Conservation (phyloP, 2,888 invertebrate species). For the Sarcophaga caerulescens region DNA sequence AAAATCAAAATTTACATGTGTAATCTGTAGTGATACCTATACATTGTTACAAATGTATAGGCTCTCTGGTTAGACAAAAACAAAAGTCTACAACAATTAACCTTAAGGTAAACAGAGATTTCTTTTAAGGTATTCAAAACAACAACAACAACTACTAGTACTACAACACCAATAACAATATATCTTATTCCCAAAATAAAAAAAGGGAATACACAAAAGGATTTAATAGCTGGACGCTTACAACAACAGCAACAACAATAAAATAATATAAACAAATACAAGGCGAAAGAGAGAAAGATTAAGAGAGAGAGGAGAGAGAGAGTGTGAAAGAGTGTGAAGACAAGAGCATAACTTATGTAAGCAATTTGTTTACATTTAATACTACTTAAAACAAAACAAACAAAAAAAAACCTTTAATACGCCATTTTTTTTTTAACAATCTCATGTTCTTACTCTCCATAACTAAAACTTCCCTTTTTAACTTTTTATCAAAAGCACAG, state of each 20-base stretch:
- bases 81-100: conserved; percentile 42
- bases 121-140: conserved; percentile 35
- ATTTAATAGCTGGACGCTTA: conserved; percentile 7
- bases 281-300: neutral
- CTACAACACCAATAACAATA: neutral
- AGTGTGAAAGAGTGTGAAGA: neutral
- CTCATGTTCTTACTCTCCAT: neutral
- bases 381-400: conserved; percentile 23
- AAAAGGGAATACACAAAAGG: conserved; percentile 43
- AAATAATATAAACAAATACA: conserved; percentile 2
- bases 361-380: conserved; percentile 61
- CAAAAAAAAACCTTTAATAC: neutral
- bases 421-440: neutral
- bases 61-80: neutral
- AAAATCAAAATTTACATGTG: conserved; percentile 44
- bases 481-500: neutral
- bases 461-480: neutral
- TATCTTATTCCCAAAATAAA: neutral
- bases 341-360: conserved; percentile 20
- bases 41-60: neutral
- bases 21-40: neutral
- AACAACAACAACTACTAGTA: neutral
- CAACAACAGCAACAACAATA: conserved; percentile 9
- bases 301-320: too few relatives aligned
- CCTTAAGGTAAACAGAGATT: conserved; percentile 48